phyloP scores from a whole-genome alignment of 2,797 vertebrate genomes.

The Onychomys leucogaster region DNA sequence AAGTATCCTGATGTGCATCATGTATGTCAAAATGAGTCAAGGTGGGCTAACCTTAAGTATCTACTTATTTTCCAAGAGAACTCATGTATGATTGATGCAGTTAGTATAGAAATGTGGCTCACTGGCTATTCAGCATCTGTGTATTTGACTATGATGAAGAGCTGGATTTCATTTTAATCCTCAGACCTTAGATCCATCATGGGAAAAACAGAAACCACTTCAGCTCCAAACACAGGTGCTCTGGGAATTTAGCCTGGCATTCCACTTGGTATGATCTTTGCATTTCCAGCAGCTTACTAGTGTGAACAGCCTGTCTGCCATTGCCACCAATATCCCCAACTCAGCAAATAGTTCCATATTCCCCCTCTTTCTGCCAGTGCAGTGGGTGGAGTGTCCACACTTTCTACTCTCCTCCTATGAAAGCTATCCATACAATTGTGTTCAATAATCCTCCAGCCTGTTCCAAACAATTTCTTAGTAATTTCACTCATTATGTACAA shows the following conservation, averaged over 20 bases:
- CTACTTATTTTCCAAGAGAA: background rate
- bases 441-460: background rate
- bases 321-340: background rate
- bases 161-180: too few species aligned
- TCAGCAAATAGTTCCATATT: background rate
- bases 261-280: background rate
- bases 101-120: background rate
- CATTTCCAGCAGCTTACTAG: background rate
- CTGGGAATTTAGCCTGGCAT: background rate
- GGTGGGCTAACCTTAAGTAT: background rate
- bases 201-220: background rate
- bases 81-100: background rate
- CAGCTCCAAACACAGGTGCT: background rate
- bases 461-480: background rate
- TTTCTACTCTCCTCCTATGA: background rate
- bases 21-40: background rate
- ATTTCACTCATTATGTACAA: background rate
- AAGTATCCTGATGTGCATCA: background rate
- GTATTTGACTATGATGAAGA: background rate
- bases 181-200: background rate
- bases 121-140: background rate
- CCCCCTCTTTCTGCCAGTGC: background rate
- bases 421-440: background rate
- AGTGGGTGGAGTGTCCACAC: accelerated
- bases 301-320: background rate